Base-by-base conservation (phyloP, 2,113 vertebrate species). In the Chamaetylas fuelleborni region DNA sequence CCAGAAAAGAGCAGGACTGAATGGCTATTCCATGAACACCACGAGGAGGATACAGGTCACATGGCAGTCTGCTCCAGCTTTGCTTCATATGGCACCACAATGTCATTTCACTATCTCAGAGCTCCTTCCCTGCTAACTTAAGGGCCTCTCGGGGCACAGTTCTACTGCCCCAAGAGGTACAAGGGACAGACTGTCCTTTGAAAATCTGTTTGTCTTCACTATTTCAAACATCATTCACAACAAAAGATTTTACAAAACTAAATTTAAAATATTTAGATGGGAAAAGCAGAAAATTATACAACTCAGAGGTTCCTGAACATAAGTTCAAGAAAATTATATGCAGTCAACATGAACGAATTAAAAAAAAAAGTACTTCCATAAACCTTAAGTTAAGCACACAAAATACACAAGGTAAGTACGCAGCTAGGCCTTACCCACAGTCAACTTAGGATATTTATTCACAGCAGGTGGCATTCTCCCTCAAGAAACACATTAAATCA, bases 71-170 rank as follows among this genome's bases (percentile, higher is more conserved):
- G 38, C 14, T 66, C 60, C 69, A 88, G 29, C 9, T 26, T 40
- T 51, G 29, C n/a, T 67, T 67, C 40, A 54, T 5, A 43, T 9
- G 17, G 33, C 1, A 1, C 28, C 65, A 61, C 16, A 16, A 5
- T 1, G 10, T 18, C 16, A 42, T 22, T 61, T 60, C 51, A 43
- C 12, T 11, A 19, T 29, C 12, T 57, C 14, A 5, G 5, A 74
- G 7, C 8, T 31, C 33, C 17, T 28, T 60, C 42, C 61, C 76
- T 33, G 10, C n/a, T 64, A 58, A 65, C 20, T 16, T 11, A 7
- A 20, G 19, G 1, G 1, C 12, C 26, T 65, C 34, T 24, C 1
- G 3, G 18, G 2, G 9, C 18, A 67, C 38, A 60, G 29, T 19
- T 50, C 77, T 79, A 22, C 14, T 40, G 57, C 26, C 31, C 23